These are phyloP conservation scores for Andrena bicolor DNA, from an alignment of 2,888 invertebrate genomes.

Conservation along the genomic window DNA sequence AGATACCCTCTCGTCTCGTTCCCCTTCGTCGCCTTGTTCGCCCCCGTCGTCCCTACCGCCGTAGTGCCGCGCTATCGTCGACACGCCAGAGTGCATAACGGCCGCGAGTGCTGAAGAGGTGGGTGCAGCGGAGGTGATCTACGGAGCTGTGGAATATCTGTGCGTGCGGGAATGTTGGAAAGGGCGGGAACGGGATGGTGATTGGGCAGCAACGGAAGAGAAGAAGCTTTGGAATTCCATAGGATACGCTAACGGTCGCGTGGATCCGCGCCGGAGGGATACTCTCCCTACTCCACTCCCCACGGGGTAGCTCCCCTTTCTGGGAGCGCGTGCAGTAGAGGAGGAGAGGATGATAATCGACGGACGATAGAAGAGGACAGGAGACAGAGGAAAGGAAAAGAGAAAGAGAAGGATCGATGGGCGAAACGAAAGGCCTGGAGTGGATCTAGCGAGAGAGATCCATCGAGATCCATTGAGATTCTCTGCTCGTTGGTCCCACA, in stretches of 20 bases:
- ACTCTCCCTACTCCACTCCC: too few relatives aligned
- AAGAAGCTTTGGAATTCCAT: not conserved
- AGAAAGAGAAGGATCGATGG: constrained; percentile 38
- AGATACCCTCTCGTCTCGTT: too few relatives aligned
- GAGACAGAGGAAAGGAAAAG: not conserved
- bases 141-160: constrained; percentile 30
- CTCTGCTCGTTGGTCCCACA: constrained; percentile 60
- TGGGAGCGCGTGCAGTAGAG: not conserved
- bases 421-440: constrained; percentile 54
- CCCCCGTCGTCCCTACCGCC: too few relatives aligned
- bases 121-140: constrained; percentile 35
- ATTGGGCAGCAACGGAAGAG: constrained; percentile 22
- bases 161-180: constrained; percentile 37
- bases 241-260: not conserved
- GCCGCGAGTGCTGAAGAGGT: constrained; percentile 18
- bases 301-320: not conserved
- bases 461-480: constrained; percentile 69
- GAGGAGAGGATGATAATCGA: not conserved
- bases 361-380: not conserved
- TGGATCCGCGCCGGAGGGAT: not conserved
- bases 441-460: not conserved
- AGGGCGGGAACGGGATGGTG: constrained; percentile 42
- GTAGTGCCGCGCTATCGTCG: too few relatives aligned
- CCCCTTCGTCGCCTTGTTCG: too few relatives aligned
- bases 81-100: not conserved